Evolutionary conservation across 2,888 invertebrate species (phyloP).

Genomic region (Cryptophagus acutangulus): DNA sequence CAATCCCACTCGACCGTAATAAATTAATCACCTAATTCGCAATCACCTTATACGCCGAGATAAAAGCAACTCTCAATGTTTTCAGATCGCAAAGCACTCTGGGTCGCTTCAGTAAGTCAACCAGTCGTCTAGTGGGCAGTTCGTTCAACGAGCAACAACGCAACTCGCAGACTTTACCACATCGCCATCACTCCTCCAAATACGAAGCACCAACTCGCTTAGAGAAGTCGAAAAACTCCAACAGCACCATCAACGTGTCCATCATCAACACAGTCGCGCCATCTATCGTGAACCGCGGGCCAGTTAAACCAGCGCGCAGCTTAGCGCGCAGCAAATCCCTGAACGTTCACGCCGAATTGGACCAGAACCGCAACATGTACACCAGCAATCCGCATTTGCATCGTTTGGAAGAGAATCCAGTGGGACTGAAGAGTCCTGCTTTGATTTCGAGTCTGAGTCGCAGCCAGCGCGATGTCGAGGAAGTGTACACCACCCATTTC

Average conservation of each 20-base stretch:
- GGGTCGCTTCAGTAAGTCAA: constrained; percentile 79
- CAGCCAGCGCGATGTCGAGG: constrained; percentile 73
- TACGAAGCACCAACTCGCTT: constrained; percentile 44
- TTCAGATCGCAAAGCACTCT: constrained; percentile 69
- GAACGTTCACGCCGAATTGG: constrained; percentile 66
- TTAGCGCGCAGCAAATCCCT: constrained; percentile 79
- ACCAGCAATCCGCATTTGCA: constrained; percentile 76
- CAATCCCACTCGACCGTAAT: too few species aligned
- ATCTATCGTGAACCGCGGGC: constrained; percentile 50
- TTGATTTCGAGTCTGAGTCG: constrained; percentile 81
- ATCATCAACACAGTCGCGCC: constrained; percentile 52
- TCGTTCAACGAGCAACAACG: constrained; percentile 49
- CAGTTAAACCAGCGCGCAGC: constrained; percentile 70
- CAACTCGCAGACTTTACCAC: constrained; percentile 72
- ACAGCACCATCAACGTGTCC: constrained; percentile 64
- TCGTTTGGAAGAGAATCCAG: constrained; percentile 63
- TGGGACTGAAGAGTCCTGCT: constrained; percentile 76
- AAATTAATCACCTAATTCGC: too few species aligned
- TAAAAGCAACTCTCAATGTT: constrained; percentile 34
- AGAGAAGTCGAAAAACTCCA: constrained; percentile 54
- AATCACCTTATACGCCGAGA: too few species aligned
- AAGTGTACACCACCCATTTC: constrained; percentile 44
- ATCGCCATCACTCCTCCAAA: constrained; percentile 49
- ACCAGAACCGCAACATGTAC: constrained; percentile 52
- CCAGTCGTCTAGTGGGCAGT: constrained; percentile 62